Evolutionary conservation across 2,113 vertebrate genomes (phyloP).

Genomic region (Chlorocebus sabaeus): DNA sequence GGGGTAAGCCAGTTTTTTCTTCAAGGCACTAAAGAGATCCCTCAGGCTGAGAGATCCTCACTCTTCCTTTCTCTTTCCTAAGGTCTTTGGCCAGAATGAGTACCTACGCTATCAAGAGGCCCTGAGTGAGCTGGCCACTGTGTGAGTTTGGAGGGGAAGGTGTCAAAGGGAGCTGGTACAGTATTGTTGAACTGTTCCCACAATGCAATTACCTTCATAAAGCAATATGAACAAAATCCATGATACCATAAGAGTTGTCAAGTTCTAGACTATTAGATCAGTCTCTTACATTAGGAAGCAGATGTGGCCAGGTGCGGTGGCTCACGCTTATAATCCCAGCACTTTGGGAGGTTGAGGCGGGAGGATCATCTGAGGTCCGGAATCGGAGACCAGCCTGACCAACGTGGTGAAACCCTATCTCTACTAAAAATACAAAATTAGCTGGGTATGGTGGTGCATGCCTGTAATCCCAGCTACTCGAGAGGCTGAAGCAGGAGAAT

Average conservation of each 20-base stretch:
- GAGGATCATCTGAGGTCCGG: too few relatives aligned
- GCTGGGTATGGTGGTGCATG: too few relatives aligned
- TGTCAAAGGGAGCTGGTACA: background rate
- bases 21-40: background rate
- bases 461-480: too few relatives aligned
- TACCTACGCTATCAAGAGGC: conserved; percentile 92
- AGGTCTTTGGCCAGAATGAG: conserved; percentile 92
- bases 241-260: background rate
- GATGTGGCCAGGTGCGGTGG: background rate
- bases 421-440: too few relatives aligned
- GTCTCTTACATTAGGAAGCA: background rate
- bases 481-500: too few relatives aligned
- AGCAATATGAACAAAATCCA: background rate
- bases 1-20: conserved; percentile 84
- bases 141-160: conserved; percentile 84
- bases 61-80: background rate
- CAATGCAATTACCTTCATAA: background rate
- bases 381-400: too few relatives aligned
- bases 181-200: background rate
- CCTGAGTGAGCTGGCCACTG: conserved; percentile 88
- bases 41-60: background rate
- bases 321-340: too few relatives aligned
- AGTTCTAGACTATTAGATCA: background rate
- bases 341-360: too few relatives aligned
- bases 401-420: too few relatives aligned